Conservation (phyloP, 2,888 invertebrate genomes). For the Dendrolimus pini region DNA sequence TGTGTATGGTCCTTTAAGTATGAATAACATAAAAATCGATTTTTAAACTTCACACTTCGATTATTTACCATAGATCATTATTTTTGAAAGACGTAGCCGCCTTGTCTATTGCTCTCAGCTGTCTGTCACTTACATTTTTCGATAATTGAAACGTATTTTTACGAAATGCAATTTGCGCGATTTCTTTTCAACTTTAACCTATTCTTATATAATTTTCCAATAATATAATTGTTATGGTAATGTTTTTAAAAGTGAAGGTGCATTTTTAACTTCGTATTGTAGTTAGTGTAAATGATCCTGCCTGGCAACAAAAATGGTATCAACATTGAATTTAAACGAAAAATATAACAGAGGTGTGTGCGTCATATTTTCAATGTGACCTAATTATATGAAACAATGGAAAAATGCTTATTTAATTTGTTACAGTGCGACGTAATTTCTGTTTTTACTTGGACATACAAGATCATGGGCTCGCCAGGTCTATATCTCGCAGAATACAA, state of each 20-base stretch:
- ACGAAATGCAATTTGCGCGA: slow-evolving; percentile 41
- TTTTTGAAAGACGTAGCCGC: slow-evolving; percentile 16
- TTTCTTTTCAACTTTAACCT: slow-evolving; percentile 27
- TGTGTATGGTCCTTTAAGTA: too few relatives aligned
- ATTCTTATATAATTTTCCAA: slow-evolving; percentile 37
- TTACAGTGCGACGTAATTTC: slow-evolving; percentile 78
- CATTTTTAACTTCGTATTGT: slow-evolving; percentile 11
- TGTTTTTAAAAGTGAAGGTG: slow-evolving; percentile 9
- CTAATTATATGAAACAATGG: slow-evolving; percentile 17
- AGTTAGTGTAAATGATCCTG: slow-evolving; percentile 15
- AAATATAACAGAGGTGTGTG: slow-evolving; percentile 65
- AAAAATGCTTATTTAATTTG: slow-evolving; percentile 10
- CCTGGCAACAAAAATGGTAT: slow-evolving; percentile 51
- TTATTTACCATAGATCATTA: slow-evolving; percentile 44
- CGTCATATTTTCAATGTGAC: slow-evolving; percentile 27
- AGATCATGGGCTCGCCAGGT: slow-evolving; percentile 79
- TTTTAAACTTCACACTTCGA: too few relatives aligned
- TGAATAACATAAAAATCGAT: too few relatives aligned
- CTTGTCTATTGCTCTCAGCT: slow-evolving; percentile 63
- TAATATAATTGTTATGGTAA: slow-evolving; percentile 12
- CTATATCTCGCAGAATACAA: slow-evolving; percentile 82
- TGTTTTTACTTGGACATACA: slow-evolving; percentile 87
- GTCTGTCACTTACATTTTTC: slow-evolving; percentile 68
- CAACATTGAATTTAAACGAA: slow-evolving; percentile 64
- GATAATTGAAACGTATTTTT: slow-evolving; percentile 51